Conservation (phyloP, 2,797 vertebrate species). For the Sebastolobus alascanus region DNA sequence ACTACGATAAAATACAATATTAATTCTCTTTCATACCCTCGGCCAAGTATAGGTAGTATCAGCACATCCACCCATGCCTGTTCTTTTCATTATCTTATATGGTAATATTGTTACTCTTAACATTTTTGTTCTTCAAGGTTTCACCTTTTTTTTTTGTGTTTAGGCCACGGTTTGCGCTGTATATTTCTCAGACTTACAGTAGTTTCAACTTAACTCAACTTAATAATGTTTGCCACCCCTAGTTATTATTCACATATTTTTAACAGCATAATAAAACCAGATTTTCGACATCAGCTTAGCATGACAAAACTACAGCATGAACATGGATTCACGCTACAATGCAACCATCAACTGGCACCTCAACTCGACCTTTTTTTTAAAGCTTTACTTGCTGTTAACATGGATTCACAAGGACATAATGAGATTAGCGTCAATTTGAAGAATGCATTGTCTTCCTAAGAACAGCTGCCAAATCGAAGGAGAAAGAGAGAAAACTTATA, state of each 20-base stretch:
- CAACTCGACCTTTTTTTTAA: neutral
- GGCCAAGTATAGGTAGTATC: too few species aligned
- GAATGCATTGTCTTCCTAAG: neutral
- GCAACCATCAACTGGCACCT: neutral
- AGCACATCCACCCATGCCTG: too few species aligned
- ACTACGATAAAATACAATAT: neutral
- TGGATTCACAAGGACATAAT: neutral
- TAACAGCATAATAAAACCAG: neutral
- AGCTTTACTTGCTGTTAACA: constrained; percentile 3
- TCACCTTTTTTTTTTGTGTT: too few species aligned
- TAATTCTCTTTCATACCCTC: too few species aligned
- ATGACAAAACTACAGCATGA: neutral
- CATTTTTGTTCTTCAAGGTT: too few species aligned
- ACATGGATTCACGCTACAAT: neutral
- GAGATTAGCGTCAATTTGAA: constrained; percentile 15
- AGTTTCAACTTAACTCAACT: neutral
- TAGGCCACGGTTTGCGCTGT: too few species aligned
- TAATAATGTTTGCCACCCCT: neutral
- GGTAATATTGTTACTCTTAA: too few species aligned
- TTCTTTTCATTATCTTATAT: too few species aligned
- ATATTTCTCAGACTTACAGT: too few species aligned
- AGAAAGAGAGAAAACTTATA: neutral
- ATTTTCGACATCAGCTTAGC: neutral
- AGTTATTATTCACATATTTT: neutral
- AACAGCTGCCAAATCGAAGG: constrained; percentile 7